A percentile compares a stretch with the other conserved stretches of the same genome.
These are phyloP conservation scores for Megalurothrips usitatus DNA, from an alignment of 2,888 invertebrate species.

Conservation along the genomic window DNA sequence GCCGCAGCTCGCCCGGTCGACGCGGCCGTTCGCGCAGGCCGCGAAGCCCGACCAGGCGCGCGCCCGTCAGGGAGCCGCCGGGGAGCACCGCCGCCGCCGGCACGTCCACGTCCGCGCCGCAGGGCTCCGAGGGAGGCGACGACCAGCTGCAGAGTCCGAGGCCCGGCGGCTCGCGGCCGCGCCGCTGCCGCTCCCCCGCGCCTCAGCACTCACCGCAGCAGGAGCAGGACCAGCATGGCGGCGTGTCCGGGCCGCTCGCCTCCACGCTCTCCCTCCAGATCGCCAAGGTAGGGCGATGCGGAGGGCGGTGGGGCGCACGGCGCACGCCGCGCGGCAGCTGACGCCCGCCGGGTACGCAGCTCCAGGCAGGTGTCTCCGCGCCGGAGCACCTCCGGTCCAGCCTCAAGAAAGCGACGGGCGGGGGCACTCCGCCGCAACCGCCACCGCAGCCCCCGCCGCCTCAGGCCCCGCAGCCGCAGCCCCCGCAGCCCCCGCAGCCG, in stretches of 20 bases:
- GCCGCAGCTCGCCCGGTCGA: not conserved
- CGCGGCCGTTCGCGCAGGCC: not conserved
- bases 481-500: not conserved
- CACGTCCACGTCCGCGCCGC: not conserved
- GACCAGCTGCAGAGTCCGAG: not conserved
- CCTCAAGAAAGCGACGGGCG: not conserved
- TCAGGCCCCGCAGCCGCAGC: not conserved
- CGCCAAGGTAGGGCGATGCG: not conserved
- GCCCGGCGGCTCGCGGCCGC: not conserved
- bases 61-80: not conserved
- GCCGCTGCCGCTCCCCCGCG: not conserved
- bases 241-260: not conserved
- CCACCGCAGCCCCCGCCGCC: not conserved
- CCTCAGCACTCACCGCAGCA: conserved; percentile 6
- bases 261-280: not conserved
- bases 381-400: not conserved
- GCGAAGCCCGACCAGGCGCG: not conserved
- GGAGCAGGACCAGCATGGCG: no score
- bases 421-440: no score
- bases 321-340: not conserved
- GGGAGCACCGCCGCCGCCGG: not conserved
- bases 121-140: not conserved
- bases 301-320: no score
- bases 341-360: not conserved
- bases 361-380: not conserved